phyloP scores from a whole-genome alignment of 2,113 vertebrate genomes.

The Promerops cafer region DNA sequence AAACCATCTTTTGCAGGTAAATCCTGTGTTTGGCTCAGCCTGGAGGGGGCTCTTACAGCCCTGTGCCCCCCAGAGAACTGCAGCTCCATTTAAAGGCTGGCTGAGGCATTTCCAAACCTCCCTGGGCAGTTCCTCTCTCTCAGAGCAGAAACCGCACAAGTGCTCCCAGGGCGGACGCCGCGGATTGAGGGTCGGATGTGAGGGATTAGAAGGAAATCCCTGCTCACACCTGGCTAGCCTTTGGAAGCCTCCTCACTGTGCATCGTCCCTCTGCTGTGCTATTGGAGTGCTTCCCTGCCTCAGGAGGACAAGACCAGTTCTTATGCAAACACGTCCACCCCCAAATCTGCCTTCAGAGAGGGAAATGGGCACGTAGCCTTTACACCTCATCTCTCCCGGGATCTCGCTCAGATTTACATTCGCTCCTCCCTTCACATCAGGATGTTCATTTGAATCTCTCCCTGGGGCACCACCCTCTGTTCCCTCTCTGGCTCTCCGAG shows the following conservation, averaged over 20 bases:
- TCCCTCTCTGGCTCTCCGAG: background rate
- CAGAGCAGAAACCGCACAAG: background rate
- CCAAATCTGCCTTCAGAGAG: background rate
- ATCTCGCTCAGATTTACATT: background rate
- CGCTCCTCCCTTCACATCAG: background rate
- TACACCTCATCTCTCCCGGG: background rate
- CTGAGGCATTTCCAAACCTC: background rate
- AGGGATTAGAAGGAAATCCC: background rate
- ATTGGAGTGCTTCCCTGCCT: background rate
- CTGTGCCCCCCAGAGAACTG: background rate
- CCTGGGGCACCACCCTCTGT: background rate
- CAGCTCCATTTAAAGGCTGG: background rate
- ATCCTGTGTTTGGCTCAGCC: background rate
- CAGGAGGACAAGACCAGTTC: background rate
- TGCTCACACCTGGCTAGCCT: background rate
- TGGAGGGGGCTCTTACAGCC: background rate
- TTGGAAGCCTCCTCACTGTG: background rate
- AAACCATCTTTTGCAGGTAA: background rate
- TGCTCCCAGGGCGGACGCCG: background rate
- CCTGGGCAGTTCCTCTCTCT: background rate
- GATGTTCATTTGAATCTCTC: background rate
- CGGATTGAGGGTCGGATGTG: background rate
- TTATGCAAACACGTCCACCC: background rate
- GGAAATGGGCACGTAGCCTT: background rate
- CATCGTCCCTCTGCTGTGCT: background rate